Base-by-base conservation (phyloP, 2,888 invertebrate genomes). In the Caradrina kadenii region DNA sequence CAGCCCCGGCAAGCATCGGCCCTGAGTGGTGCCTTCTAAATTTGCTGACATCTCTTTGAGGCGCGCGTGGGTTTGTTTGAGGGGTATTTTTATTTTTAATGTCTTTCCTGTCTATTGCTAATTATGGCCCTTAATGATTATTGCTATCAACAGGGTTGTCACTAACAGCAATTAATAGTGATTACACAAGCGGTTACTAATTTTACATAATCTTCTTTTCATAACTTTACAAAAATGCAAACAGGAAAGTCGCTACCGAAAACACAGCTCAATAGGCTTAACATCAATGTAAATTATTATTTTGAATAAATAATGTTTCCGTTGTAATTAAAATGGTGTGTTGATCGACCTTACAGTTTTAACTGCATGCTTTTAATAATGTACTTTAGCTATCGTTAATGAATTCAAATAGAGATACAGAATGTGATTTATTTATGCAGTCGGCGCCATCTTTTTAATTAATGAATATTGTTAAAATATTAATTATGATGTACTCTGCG, bases 361-460 rank as follows among this genome's bases (percentile, higher is more conserved):
- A 64, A 64, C 31, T 76, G 66, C 55, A 69, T 49, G 63, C 35
- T 50, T 74, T 74, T 70, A 69, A 61, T 66, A 61, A 79, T 55
- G 45, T 17, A 48, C 26, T 3, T 21, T 5, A 45, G 17, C 17
- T 45, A 7, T 15, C 22, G 63, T 62, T 63, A 70, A 54, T 74
- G 42, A 66, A 61, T 70, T 79, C 55, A 53, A 70, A 69, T 74
- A 62, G 50, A 62, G 52, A 54, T 53, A 52, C 48, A 31, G 48
- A 31, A 49, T 56, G 55, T 66, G 70, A 78, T 75, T 70, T 79
- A 79, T 79, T 58, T 54, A 50, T 63, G 70, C 60, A 70, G 56
- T 63, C 19, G 56, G 21, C 65, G 74, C 53, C 39, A 66, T 56
- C 6, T 77, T 77, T 74, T 77, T 74, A 79, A 79, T 79, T 66